Base-by-base conservation (phyloP, 1,140 invertebrate genomes). In the Tetramorium alpestre region DNA sequence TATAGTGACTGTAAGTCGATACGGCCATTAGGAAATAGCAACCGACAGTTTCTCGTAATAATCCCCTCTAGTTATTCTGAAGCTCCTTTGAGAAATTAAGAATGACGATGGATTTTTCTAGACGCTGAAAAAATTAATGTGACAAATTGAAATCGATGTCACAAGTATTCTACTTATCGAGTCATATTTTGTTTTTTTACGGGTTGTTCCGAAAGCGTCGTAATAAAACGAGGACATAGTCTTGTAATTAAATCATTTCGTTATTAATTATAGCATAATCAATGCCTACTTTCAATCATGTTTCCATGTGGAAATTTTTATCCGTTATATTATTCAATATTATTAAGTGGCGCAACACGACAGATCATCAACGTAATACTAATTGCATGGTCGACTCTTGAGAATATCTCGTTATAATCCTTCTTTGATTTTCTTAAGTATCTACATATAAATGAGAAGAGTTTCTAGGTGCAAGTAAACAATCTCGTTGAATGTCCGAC, bases 361-460 rank as follows among this genome's bases (percentile, higher is more conserved):
- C 28, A 33, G 13, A 10, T 69, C 58, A 41, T 70, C 54, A 44
- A 56, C 41, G 28, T 56, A 77, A 62, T 4, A 54, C 49, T 44
- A 80, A 80, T 75, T 76, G 85, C 54, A 58, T 85, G 44, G 60
- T 77, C 25, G 44, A n/a, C 3, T 25, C 18, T 51, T 10, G 49
- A 62, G 54, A 70, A 22, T 56, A 73, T 13, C 49, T 87, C 47
- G 47, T 84, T 82, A 73, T 54, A 54, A 84, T 73, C 22, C 78
- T 80, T 58, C 60, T 82, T 65, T 73, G 78, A 82, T 65, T 78
- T 87, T 25, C 86, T 82, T 82, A 82, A 65, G 54, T 33, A 49
- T 70, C 47, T 64, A 33, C 33, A 58, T 70, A n/a, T 65, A 49
- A 25, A 22, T 54, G 49, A 3, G 10, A 28, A 11, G 58, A 41